phyloP scores from a whole-genome alignment of 2,113 vertebrate species.

The Anser cygnoides region DNA sequence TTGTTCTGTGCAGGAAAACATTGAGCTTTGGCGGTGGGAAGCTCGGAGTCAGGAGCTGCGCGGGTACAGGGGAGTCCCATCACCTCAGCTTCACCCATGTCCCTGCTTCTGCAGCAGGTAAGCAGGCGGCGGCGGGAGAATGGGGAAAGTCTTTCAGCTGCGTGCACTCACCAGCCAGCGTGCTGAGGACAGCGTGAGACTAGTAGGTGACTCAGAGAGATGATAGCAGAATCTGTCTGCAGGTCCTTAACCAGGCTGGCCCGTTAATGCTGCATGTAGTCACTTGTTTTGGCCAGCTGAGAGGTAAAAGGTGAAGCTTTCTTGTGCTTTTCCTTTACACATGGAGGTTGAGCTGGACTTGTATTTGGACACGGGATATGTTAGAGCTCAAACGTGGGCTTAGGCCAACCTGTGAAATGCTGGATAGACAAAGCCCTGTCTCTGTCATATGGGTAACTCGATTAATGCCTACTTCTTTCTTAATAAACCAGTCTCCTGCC shows the following conservation, averaged over 20 bases:
- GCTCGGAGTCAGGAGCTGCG: background rate
- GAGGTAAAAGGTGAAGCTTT: background rate
- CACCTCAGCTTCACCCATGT: background rate
- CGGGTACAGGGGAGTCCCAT: background rate
- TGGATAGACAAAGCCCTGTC: background rate
- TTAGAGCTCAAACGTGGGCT: background rate
- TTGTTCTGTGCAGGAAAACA: background rate
- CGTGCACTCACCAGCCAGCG: accelerated
- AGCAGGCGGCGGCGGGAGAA: background rate
- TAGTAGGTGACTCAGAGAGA: background rate
- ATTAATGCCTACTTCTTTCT: background rate
- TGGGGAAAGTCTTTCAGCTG: accelerated
- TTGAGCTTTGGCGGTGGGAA: background rate
- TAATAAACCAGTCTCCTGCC: background rate
- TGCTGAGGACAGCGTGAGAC: background rate
- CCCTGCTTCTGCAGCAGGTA: background rate
- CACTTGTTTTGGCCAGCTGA: background rate
- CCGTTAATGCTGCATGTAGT: background rate
- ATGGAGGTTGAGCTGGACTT: background rate
- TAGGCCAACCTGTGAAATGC: background rate
- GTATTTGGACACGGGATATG: background rate
- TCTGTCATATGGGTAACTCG: background rate
- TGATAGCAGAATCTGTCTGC: background rate
- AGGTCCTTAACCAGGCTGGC: background rate
- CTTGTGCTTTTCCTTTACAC: background rate